phyloP scores from a whole-genome alignment of 2,113 vertebrate genomes.

The Scalopus aquaticus region DNA sequence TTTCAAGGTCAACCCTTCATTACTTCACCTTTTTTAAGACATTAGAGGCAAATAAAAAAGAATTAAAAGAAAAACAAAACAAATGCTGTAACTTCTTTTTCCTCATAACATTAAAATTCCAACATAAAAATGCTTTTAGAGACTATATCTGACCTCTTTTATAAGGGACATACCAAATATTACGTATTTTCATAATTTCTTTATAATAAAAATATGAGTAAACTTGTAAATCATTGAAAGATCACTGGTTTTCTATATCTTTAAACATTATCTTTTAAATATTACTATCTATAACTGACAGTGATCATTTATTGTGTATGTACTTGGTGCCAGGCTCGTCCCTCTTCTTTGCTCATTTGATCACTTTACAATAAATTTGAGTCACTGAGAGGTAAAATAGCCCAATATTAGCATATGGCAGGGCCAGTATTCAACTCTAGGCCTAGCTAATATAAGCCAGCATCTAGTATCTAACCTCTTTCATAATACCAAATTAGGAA shows the following conservation, averaged over 20 bases:
- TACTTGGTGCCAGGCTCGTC: neutral
- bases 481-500: neutral
- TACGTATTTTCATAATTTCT: constrained; percentile 40
- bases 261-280: constrained; percentile 11
- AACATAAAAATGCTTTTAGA: neutral
- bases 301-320: neutral
- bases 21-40: constrained; percentile 62
- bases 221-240: neutral
- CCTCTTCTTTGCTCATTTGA: neutral
- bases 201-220: constrained; percentile 34
- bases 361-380: neutral
- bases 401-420: neutral
- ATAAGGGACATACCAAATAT: neutral
- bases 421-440: neutral
- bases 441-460: neutral
- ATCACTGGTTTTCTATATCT: neutral
- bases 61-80: constrained; percentile 19
- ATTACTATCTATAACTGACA: neutral
- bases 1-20: constrained; percentile 74
- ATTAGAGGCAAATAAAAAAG: neutral
- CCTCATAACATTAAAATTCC: constrained; percentile 7
- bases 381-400: neutral
- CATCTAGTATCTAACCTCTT: neutral
- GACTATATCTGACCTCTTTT: neutral
- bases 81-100: constrained; percentile 8